Conservation (phyloP, 1,140 invertebrate genomes). For the Berghia stephanieae region DNA sequence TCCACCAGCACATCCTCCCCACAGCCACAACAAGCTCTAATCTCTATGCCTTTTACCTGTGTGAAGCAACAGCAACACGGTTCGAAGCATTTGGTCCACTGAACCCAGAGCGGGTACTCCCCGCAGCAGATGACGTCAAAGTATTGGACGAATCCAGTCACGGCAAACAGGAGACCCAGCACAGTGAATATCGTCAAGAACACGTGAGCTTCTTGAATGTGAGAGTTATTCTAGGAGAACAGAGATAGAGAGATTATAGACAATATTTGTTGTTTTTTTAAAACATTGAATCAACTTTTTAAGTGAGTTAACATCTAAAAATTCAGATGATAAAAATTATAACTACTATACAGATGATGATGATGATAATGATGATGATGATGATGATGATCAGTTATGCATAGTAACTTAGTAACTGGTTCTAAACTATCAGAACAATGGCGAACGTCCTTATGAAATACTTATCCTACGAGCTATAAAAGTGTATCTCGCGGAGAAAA, state of each 20-base stretch:
- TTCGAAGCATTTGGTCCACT: conserved; percentile 35
- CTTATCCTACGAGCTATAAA: neutral
- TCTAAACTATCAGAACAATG: no score
- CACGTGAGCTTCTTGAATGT: conserved; percentile 39
- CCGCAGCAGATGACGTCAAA: conserved; percentile 46
- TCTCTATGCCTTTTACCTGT: no score
- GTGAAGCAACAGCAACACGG: conserved; percentile 8
- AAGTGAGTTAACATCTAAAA: neutral
- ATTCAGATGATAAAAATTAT: neutral
- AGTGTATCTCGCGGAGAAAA: neutral
- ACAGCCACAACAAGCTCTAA: no score
- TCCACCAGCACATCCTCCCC: no score
- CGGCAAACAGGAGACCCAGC: conserved; percentile 42
- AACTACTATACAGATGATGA: no score
- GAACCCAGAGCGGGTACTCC: conserved; percentile 35
- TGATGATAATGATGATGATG: no score
- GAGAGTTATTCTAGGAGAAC: neutral
- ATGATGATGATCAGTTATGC: neutral
- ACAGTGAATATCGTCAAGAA: conserved; percentile 45
- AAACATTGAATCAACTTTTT: neutral
- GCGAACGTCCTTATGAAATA: no score
- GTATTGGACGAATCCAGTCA: conserved; percentile 46
- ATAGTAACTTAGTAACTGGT: neutral
- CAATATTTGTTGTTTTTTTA: neutral
- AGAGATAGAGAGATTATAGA: neutral